Conservation (phyloP, 1,140 invertebrate species). For the Nebria ingens region DNA sequence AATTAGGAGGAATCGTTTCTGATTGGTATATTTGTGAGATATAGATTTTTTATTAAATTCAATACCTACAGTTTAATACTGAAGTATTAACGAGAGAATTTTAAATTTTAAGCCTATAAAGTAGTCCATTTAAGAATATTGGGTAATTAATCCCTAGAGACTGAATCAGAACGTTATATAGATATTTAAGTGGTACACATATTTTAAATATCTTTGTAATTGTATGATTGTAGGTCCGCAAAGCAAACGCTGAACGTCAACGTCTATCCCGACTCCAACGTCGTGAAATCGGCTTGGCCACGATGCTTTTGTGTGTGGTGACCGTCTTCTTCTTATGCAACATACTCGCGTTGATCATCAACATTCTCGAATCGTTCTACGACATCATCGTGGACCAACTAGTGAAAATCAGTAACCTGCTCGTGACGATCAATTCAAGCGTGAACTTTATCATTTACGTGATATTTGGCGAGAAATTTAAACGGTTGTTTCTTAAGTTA, state of each 20-base stretch:
- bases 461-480: constrained; percentile 94
- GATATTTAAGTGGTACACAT: too few relatives aligned
- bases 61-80: too few relatives aligned
- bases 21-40: too few relatives aligned
- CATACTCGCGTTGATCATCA: constrained; percentile 78
- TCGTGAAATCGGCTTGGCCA: constrained; percentile 79
- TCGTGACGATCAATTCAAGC: constrained; percentile 93
- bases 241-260: constrained; percentile 73
- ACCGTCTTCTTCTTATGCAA: constrained; percentile 93
- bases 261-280: constrained; percentile 68
- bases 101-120: too few relatives aligned
- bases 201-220: too few relatives aligned
- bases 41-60: too few relatives aligned
- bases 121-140: too few relatives aligned
- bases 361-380: constrained; percentile 72
- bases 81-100: too few relatives aligned
- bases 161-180: too few relatives aligned
- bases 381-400: constrained; percentile 59
- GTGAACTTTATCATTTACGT: constrained; percentile 97
- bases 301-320: constrained; percentile 90
- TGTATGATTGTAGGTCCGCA: constrained; percentile 67
- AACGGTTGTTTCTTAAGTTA: constrained; percentile 74
- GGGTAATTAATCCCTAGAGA: too few relatives aligned
- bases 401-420: constrained; percentile 79
- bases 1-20: too few relatives aligned